Evolutionary conservation across 2,113 vertebrate genomes (phyloP).

Genomic region (Notothenia rossii): DNA sequence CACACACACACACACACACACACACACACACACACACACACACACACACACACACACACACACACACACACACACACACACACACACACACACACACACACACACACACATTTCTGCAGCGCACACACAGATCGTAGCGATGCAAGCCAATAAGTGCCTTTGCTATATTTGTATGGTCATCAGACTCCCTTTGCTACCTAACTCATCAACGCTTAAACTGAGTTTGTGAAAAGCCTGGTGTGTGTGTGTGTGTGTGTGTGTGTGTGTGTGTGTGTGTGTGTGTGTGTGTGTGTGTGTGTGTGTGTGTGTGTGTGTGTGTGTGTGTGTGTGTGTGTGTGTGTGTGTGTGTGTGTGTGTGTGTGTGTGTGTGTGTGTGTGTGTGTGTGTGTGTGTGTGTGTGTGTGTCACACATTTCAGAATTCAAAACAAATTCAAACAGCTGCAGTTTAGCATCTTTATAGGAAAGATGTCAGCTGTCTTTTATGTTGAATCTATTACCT

Average conservation of each 20-base stretch:
- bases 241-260: too few species aligned
- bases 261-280: too few species aligned
- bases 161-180: slow-evolving; percentile 67
- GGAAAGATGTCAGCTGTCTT: slow-evolving; percentile 20
- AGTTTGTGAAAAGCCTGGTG: slow-evolving; percentile 13
- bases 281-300: too few species aligned
- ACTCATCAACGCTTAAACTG: slow-evolving; percentile 45
- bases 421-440: not conserved
- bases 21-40: too few species aligned
- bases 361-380: too few species aligned
- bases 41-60: not conserved
- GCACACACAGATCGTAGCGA: slow-evolving; percentile 37
- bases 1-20: too few species aligned
- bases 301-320: too few species aligned
- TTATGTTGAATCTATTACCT: slow-evolving; percentile 21
- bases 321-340: too few species aligned
- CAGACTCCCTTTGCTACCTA: slow-evolving; percentile 48
- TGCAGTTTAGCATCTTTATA: not conserved
- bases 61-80: not conserved
- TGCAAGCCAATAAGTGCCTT: slow-evolving; percentile 45
- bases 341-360: too few species aligned
- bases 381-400: too few species aligned
- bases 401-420: too few species aligned
- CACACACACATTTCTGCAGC: slow-evolving; percentile 48
- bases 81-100: slow-evolving; percentile 5